Evolutionary conservation across 1,140 invertebrate species (phyloP).

Genomic region (Platyscapa corneri): DNA sequence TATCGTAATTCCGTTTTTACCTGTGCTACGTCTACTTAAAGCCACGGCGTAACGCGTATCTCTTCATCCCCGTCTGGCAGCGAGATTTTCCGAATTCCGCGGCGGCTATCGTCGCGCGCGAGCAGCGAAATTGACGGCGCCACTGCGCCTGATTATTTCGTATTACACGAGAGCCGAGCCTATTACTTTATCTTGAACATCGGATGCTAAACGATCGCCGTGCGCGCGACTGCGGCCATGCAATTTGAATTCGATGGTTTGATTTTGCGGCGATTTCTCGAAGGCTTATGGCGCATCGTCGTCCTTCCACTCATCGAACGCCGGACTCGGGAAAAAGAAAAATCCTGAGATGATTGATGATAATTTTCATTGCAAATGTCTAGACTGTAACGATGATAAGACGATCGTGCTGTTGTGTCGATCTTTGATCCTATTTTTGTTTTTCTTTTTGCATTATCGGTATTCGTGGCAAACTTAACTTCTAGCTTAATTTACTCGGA

Average conservation of each 20-base stretch:
- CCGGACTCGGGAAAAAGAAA: background rate
- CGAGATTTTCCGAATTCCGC: conserved; percentile 35
- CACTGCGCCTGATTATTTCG: conserved; percentile 9
- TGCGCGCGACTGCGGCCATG: background rate
- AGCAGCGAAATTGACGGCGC: conserved; percentile 22
- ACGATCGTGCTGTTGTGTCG: background rate
- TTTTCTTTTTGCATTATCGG: background rate
- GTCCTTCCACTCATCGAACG: background rate
- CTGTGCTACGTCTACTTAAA: background rate
- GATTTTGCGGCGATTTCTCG: conserved; percentile 15
- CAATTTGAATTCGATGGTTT: background rate
- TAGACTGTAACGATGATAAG: background rate
- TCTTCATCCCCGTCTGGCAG: conserved; percentile 33
- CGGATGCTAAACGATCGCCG: background rate
- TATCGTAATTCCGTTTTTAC: conserved; percentile 44
- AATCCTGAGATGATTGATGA: background rate
- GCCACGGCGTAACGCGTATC: conserved; percentile 16
- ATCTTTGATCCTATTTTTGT: background rate
- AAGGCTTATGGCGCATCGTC: background rate
- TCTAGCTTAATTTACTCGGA: too few relatives aligned
- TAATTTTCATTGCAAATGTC: conserved; percentile 15
- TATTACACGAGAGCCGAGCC: background rate
- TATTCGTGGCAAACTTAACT: background rate
- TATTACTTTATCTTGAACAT: conserved; percentile 16
- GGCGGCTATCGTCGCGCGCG: background rate